Evolutionary conservation across 2,113 vertebrate genomes (phyloP), one percentile per base, ranked within the genome.

Genomic region (Lepidothrix coronata): DNA sequence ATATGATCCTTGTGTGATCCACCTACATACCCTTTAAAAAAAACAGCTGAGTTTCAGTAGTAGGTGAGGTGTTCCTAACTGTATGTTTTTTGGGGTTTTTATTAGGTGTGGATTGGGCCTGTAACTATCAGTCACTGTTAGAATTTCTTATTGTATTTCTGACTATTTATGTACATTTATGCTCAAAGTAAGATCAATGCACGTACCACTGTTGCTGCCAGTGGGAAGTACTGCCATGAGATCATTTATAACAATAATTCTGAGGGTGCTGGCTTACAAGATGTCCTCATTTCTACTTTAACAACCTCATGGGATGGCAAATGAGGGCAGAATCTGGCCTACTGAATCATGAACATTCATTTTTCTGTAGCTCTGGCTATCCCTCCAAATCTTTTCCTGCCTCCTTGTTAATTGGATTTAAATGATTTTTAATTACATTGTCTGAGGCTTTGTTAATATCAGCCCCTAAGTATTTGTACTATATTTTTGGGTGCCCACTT

Each of bases 361-460:
- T 80, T 85, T 87, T 93, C 85, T 95, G 73, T 83, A 78, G 28
- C 43, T 55, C 46, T 55, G 80, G 5, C 28, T 93, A 15, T 51
- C 68, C 65, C 91, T 95, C 77, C 49, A 90, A 74, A 95, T 91
- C 28, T 95, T 91, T 39, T 67, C 73, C 23, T 92, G 75, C 77
- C 11, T 95, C 12, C 48, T 93, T 91, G 33, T 57, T 91, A 91
- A 88, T 44, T 96, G 66, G 71, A 59, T 96, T 95, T 63, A 95
- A 94, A 91, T 88, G 24, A 48, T 24, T 43, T 89, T 97, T 94
- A 95, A 85, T 96, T 84, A 93, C 51, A 63, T 89, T 85, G 49
- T 86, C 74, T 59, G 61, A 76, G n/a, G 33, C 79, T 97, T 91
- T 86, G 55, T 91, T 96, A 88, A 75, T 77, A 92, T 88, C 85